These are phyloP conservation scores for Cirrhinus molitorella DNA, from an alignment of 2,797 vertebrate species.

Conservation along the genomic window DNA sequence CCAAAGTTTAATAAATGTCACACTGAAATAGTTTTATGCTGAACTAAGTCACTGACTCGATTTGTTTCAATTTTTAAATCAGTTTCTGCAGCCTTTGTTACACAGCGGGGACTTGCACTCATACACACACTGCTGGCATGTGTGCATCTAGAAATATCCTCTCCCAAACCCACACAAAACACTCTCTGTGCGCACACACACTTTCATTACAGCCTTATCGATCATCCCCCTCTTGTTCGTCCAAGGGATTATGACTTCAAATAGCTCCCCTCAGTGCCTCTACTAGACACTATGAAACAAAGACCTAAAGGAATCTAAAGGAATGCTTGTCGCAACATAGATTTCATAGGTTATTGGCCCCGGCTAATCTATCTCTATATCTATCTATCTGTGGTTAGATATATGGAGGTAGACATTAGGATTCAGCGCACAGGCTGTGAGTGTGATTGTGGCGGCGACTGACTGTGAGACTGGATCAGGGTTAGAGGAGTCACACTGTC, in stretches of 20 bases:
- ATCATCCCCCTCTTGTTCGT: conserved; percentile 26
- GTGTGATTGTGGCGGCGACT: not conserved
- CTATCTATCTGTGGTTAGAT: not conserved
- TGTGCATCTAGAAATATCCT: conserved; percentile 6
- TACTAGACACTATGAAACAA: conserved; percentile 19
- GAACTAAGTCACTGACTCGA: not conserved
- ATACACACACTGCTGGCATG: not conserved
- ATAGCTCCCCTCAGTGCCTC: conserved; percentile 3
- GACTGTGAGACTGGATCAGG: not conserved
- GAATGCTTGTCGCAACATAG: not conserved
- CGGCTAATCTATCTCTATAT: not conserved
- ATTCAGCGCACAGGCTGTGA: conserved; percentile 13
- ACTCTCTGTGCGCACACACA: conserved; percentile 2
- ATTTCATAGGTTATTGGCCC: too few relatives aligned
- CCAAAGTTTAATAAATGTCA: not conserved
- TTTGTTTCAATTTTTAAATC: not conserved
- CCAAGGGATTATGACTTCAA: conserved; percentile 34
- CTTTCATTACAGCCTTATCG: conserved; percentile 14
- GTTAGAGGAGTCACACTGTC: conserved; percentile 9
- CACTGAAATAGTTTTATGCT: not conserved
- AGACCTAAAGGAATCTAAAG: conserved; percentile 1
- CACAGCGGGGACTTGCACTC: not conserved
- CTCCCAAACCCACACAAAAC: not conserved
- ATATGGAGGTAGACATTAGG: not conserved
- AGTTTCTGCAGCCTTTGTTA: not conserved